These are phyloP conservation scores for Chironomus tepperi DNA, from an alignment of 1,140 invertebrate species.

Conservation along the genomic window DNA sequence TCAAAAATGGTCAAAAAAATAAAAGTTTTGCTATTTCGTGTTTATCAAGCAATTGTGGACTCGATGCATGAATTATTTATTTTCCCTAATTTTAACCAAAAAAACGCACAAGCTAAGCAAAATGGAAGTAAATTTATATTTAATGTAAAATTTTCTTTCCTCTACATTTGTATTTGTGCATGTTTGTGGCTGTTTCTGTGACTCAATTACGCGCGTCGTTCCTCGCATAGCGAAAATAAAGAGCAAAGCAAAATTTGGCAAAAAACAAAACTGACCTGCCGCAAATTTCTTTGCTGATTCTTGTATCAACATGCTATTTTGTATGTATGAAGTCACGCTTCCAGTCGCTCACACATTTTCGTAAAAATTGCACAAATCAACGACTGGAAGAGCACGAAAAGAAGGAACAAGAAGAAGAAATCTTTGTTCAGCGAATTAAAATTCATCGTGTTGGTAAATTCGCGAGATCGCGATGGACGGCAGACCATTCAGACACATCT, in stretches of 20 bases:
- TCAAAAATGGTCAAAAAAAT: not conserved
- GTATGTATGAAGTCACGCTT: no score
- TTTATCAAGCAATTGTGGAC: not conserved
- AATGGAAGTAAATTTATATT: not conserved
- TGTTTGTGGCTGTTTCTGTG: no score
- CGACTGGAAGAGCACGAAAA: not conserved
- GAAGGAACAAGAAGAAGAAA: not conserved
- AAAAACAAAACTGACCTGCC: conserved; percentile 18
- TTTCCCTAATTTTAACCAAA: conserved; percentile 10
- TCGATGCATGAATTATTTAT: conserved; percentile 16
- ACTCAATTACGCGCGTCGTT: no score
- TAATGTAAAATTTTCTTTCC: no score
- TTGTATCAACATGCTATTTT: no score
- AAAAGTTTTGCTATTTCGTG: conserved; percentile 22
- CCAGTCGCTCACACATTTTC: no score
- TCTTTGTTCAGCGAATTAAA: not conserved
- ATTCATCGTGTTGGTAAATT: not conserved
- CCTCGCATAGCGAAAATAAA: not conserved
- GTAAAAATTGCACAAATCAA: not conserved
- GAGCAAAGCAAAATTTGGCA: not conserved
- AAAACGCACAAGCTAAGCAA: not conserved
- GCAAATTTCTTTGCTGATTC: not conserved
- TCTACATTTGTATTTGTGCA: no score
- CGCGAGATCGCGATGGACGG: not conserved
- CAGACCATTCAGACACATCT: not conserved